phyloP scores from a whole-genome alignment of 2,797 vertebrate species.

The Sardinella longiceps region DNA sequence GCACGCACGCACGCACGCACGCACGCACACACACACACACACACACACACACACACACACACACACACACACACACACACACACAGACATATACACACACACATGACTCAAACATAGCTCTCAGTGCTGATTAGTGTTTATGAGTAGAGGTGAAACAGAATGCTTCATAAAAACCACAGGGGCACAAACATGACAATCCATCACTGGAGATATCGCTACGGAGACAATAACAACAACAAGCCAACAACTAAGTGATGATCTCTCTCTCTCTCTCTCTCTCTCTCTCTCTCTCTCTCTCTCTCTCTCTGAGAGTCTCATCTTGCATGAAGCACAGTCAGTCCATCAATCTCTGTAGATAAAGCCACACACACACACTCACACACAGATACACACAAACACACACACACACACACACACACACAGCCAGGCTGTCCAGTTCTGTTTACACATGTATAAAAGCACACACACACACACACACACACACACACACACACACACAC shows the following conservation, averaged over 20 bases:
- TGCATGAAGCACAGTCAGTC: not conserved
- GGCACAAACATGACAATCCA: not conserved
- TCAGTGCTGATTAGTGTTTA: not conserved
- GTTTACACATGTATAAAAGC: too few species aligned
- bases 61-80: too few species aligned
- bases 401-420: not conserved
- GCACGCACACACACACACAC: too few species aligned
- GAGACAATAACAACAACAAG: too few species aligned
- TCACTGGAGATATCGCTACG: not conserved
- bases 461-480: not conserved
- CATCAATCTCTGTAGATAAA: not conserved
- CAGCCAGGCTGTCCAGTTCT: too few species aligned
- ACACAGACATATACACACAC: too few species aligned
- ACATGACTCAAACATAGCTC: not conserved
- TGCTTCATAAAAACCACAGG: not conserved
- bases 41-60: too few species aligned
- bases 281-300: not conserved
- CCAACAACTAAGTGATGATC: not conserved
- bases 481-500: not conserved
- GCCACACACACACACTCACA: not conserved
- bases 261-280: not conserved
- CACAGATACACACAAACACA: not conserved
- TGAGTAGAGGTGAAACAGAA: not conserved
- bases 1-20: too few species aligned
- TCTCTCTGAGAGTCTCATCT: not conserved